Evolutionary conservation across 2,888 invertebrate species (phyloP).

Genomic region (Parnassius orleans): DNA sequence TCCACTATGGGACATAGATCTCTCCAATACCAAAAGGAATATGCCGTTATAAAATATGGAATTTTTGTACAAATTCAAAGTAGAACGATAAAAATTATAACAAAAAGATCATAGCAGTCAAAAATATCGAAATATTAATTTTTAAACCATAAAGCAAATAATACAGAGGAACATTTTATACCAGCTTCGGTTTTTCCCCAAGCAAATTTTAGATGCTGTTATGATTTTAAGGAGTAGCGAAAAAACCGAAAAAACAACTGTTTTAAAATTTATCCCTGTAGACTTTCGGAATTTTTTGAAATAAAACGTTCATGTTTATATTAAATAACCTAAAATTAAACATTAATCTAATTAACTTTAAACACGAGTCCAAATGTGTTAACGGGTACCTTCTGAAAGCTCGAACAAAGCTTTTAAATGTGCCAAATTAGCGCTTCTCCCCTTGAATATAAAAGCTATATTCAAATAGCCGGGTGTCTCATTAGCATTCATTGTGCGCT

Average conservation of each 20-base stretch:
- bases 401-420: constrained; percentile 38
- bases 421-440: constrained; percentile 50
- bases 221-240: constrained; percentile 18
- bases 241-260: constrained; percentile 1
- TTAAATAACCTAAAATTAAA: constrained; percentile 6
- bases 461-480: constrained; percentile 53
- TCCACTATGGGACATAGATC: no score
- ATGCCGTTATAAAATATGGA: no score
- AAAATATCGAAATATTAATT: no score
- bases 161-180: constrained; percentile 18
- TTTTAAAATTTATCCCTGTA: constrained; percentile 13
- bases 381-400: constrained; percentile 68
- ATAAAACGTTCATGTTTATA: background rate
- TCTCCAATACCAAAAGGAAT: no score
- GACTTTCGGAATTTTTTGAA: constrained; percentile 10
- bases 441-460: constrained; percentile 47
- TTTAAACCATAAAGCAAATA: constrained; percentile 6
- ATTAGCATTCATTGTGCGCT: constrained; percentile 79
- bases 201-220: constrained; percentile 2
- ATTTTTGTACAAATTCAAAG: no score
- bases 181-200: constrained; percentile 16
- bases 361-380: constrained; percentile 78
- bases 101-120: no score
- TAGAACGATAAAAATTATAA: no score
- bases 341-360: constrained; percentile 76